Evolutionary conservation across 2,797 vertebrate genomes (phyloP), one percentile per base, ranked within the genome.

Genomic region (Lepilemur septentrionalis): DNA sequence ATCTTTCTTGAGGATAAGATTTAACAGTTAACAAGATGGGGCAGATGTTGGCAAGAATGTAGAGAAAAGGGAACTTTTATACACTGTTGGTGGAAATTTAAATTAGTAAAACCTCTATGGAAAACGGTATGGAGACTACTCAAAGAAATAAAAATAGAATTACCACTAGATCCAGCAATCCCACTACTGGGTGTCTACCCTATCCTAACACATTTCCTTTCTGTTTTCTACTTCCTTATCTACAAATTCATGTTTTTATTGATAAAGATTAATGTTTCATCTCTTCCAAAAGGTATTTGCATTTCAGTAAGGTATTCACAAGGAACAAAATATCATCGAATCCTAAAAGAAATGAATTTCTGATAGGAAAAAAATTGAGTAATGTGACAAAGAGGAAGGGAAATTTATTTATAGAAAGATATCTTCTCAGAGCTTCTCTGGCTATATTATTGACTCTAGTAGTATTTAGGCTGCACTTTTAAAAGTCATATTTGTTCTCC

Each of bases 401-500:
- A 59, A 41, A 55, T 20, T 83, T 41, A 65, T 22, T 38, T 93
- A 32, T 46, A 46, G 13, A 95, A 76, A 61, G 61, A 46, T 22
- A 57, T 0, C 9, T 65, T 76, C 18, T 38, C 69, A 63, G 41
- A 65, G 20, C 35, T 73, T 85, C 75, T 84, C 22, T 35, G 81
- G 35, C 35, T 7, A 0, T 38, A 83, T 59, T 69, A 89, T 70
- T 81, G 82, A 73, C 63, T 78, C 20, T 25, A 86, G 14, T 35
- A 65, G 72, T 78, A 17, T 48, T 73, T 84, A 79, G 59, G 50
- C 17, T 96, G 30, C 52, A 11, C 7, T 80, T 91, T 90, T 55
- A 69, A 96, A 96, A 86, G n/a, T 50, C 46, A 2, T n/a, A 73
- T 80, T 93, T 91, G 61, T 73, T 90, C 59, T 92, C 20, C 32